Conservation (phyloP, 2,888 invertebrate species). For the Nycteola revayana region DNA sequence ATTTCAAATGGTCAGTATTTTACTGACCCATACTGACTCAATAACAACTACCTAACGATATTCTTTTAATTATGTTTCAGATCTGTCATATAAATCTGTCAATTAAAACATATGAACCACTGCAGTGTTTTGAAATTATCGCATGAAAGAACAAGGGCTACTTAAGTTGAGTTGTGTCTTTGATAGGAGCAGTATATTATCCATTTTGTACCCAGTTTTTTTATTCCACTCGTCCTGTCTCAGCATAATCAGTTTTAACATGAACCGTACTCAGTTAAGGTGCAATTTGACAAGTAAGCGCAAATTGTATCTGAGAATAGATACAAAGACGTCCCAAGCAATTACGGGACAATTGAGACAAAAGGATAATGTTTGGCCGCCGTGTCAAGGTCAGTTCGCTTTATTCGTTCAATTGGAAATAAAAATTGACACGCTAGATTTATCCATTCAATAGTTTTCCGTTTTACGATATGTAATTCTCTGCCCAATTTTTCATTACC, state of each 20-base stretch:
- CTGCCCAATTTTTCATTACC: no score
- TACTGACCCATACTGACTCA: no score
- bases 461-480: no score
- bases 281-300: slow-evolving; percentile 74
- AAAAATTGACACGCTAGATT: slow-evolving; percentile 67
- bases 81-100: no score
- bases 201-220: slow-evolving; percentile 3
- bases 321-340: slow-evolving; percentile 66
- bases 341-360: slow-evolving; percentile 79
- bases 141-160: slow-evolving; percentile 6
- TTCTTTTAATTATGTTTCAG: no score
- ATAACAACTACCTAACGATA: no score
- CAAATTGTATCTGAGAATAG: slow-evolving; percentile 78
- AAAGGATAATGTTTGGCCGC: slow-evolving; percentile 79
- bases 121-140: slow-evolving; percentile 26
- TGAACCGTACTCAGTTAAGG: slow-evolving; percentile 48
- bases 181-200: no score
- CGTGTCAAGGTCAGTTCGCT: slow-evolving; percentile 66
- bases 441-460: slow-evolving; percentile 9
- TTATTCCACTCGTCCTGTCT: slow-evolving; percentile 12
- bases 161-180: no score
- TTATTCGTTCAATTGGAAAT: slow-evolving; percentile 68
- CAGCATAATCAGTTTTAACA: slow-evolving; percentile 21
- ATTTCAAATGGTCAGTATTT: no score
- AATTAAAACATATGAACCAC: no score